A percentile compares a stretch with the other conserved stretches of the same genome.
Conservation (phyloP, 2,797 vertebrate genomes). For the Lithobates pipiens region DNA sequence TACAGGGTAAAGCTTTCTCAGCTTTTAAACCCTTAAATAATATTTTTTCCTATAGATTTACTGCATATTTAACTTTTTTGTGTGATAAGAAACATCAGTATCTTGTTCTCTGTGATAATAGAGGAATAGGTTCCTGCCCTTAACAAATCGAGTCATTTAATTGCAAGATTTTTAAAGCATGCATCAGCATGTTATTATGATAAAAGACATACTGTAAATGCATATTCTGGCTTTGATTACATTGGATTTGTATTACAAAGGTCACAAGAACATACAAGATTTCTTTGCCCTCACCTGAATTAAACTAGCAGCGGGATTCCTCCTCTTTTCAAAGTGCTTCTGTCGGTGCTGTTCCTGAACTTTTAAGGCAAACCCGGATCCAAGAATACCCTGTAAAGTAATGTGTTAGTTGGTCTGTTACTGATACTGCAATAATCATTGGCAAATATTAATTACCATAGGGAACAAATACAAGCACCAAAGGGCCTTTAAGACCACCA, state of each 20-base stretch:
- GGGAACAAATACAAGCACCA: neutral
- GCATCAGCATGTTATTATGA: neutral
- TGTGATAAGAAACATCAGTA: too few relatives aligned
- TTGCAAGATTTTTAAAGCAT: neutral
- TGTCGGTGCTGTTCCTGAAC: constrained; percentile 98
- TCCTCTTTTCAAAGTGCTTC: constrained; percentile 98
- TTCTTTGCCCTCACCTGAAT: constrained; percentile 86
- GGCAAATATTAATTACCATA: too few relatives aligned
- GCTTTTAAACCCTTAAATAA: too few relatives aligned
- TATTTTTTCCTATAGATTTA: too few relatives aligned
- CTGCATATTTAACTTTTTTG: too few relatives aligned
- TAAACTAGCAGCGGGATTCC: constrained; percentile 95
- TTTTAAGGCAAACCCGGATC: constrained; percentile 96
- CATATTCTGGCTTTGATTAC: neutral
- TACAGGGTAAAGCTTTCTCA: too few relatives aligned
- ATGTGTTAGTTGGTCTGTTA: neutral
- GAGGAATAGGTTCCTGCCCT: too few relatives aligned
- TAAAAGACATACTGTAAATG: neutral
- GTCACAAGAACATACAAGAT: neutral
- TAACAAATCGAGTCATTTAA: neutral
- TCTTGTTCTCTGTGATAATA: too few relatives aligned
- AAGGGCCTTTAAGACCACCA: too few relatives aligned
- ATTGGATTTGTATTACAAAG: neutral
- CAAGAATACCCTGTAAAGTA: constrained; percentile 90
- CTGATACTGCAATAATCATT: neutral